Conservation (phyloP, 2,888 invertebrate species). For the Synergus gifuensis region DNA sequence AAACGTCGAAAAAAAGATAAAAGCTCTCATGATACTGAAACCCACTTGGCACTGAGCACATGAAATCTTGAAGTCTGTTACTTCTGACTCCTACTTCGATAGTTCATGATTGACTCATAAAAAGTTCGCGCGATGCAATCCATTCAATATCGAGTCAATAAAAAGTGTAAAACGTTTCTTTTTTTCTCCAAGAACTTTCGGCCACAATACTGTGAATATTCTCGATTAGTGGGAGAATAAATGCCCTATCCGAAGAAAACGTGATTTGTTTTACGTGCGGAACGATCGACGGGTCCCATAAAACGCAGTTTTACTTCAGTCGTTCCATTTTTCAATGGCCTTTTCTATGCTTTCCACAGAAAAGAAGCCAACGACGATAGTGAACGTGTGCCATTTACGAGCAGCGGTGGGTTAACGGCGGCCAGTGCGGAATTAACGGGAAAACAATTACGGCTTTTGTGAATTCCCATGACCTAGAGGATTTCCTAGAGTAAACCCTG, state of each 20-base stretch:
- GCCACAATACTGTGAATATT: not conserved
- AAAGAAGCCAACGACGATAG: constrained; percentile 5
- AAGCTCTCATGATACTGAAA: not conserved
- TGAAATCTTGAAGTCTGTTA: constrained; percentile 14
- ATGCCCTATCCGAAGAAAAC: not conserved
- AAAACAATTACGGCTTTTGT: constrained; percentile 41
- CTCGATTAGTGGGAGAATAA: constrained; percentile 10
- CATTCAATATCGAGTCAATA: constrained; percentile 9
- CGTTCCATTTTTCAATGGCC: not conserved
- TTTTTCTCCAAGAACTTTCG: not conserved
- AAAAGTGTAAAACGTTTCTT: not conserved
- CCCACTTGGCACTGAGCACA: not conserved
- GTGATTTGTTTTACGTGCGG: not conserved
- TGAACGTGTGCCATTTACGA: constrained; percentile 33
- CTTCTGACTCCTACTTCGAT: not conserved
- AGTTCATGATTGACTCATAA: constrained; percentile 24
- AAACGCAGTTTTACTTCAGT: constrained; percentile 24
- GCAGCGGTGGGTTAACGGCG: not conserved
- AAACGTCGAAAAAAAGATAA: constrained; percentile 13
- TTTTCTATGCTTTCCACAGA: constrained; percentile 7
- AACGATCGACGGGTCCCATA: constrained; percentile 6
- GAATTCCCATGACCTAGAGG: constrained; percentile 35
- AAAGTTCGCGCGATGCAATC: not conserved
- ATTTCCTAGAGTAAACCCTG: constrained; percentile 31
- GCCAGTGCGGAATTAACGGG: constrained; percentile 18